A percentile compares a stretch with the other conserved stretches of the same genome.
phyloP scores from a whole-genome alignment of 2,888 invertebrate genomes.

The Steromphala cineraria region DNA sequence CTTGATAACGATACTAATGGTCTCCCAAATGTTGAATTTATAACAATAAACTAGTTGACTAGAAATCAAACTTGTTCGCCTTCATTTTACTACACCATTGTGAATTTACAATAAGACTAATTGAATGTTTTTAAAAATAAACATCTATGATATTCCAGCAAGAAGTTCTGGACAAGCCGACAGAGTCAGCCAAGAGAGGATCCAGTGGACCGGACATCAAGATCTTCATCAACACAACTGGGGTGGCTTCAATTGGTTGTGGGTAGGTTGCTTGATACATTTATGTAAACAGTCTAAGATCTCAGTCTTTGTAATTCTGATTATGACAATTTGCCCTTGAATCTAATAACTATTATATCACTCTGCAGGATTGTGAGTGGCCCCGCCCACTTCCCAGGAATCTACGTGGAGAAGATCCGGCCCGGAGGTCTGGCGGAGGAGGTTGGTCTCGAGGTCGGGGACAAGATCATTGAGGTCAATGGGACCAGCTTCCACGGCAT shows the following conservation, averaged over 20 bases:
- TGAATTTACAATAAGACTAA: too few species aligned
- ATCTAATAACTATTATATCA: too few species aligned
- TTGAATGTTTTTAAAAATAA: too few species aligned
- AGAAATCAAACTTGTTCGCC: too few species aligned
- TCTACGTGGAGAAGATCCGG: constrained; percentile 92
- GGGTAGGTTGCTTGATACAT: constrained; percentile 81
- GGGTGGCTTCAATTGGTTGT: constrained; percentile 89
- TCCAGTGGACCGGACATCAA: constrained; percentile 49
- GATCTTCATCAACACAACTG: constrained; percentile 86
- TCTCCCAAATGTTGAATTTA: too few species aligned
- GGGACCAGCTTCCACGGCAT: constrained; percentile 82
- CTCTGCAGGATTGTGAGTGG: constrained; percentile 77
- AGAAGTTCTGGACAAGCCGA: constrained; percentile 25
- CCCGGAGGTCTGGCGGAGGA: constrained; percentile 91
- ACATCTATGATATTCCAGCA: constrained; percentile 25
- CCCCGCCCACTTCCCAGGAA: constrained; percentile 90
- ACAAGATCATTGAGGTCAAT: constrained; percentile 93
- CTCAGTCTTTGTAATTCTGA: too few species aligned
- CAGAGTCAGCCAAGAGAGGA: not conserved
- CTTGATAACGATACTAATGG: too few species aligned
- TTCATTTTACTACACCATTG: too few species aligned
- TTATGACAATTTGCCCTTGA: too few species aligned
- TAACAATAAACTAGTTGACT: too few species aligned
- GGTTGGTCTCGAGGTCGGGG: constrained; percentile 91
- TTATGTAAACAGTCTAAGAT: too few species aligned